A percentile compares a stretch with the other conserved stretches of the same genome.
phyloP scores from a whole-genome alignment of 2,888 invertebrate genomes.

The Teleiodes luculella region DNA sequence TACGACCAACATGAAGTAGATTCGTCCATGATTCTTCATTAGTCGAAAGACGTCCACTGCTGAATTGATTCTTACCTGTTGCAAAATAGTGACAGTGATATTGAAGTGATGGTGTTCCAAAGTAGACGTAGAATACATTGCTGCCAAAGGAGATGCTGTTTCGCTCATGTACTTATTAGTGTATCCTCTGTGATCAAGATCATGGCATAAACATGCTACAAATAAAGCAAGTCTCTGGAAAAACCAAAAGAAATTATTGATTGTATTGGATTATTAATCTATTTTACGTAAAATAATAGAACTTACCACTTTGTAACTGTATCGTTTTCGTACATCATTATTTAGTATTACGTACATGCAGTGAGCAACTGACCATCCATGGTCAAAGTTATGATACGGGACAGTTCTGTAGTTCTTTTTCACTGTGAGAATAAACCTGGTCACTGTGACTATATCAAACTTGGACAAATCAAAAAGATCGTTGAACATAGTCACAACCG shows the following conservation, averaged over 20 bases:
- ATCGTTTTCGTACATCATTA: constrained; percentile 41
- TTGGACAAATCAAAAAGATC: constrained; percentile 82
- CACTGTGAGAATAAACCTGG: constrained; percentile 87
- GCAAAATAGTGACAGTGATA: constrained; percentile 90
- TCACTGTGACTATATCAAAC: constrained; percentile 83
- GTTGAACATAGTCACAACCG: constrained; percentile 86
- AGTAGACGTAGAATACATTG: constrained; percentile 91
- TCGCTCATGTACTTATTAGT: constrained; percentile 93
- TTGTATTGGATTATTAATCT: too few species aligned
- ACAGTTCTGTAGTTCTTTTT: constrained; percentile 90
- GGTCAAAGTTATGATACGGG: constrained; percentile 93
- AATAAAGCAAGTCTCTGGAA: constrained; percentile 85
- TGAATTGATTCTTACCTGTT: constrained; percentile 75
- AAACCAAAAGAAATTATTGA: too few species aligned
- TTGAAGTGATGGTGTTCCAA: constrained; percentile 94
- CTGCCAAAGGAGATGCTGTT: constrained; percentile 88
- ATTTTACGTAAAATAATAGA: too few species aligned
- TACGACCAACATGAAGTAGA: too few species aligned
- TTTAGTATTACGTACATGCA: constrained; percentile 88
- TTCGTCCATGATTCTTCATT: too few species aligned
- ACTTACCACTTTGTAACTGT: constrained; percentile 51
- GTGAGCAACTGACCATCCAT: constrained; percentile 92
- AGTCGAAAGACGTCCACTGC: too few species aligned
- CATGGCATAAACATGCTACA: constrained; percentile 90
- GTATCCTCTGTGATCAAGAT: constrained; percentile 91